Percentiles rank a stretch among this genome's conserved stretches.
These are phyloP conservation scores for Callitettix versicolor DNA, from an alignment of 1,140 invertebrate species.

Conservation along the genomic window DNA sequence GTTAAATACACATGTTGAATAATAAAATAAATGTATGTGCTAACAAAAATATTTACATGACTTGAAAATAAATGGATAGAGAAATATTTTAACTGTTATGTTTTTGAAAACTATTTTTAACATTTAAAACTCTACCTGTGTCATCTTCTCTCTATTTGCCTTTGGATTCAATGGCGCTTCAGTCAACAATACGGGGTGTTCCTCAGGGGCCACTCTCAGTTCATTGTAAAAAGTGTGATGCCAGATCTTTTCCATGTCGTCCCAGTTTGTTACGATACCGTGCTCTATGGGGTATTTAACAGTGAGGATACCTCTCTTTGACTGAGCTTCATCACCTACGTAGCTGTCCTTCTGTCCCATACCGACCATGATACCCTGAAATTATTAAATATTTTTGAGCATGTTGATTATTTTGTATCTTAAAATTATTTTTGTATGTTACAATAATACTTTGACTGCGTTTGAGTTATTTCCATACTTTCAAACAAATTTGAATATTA, in stretches of 20 bases:
- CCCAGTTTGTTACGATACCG: slow-evolving; percentile 78
- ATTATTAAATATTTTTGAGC: not conserved
- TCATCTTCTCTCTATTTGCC: slow-evolving; percentile 80
- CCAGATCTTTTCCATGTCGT: slow-evolving; percentile 78
- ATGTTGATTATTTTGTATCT: too few species aligned
- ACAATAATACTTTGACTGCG: too few species aligned
- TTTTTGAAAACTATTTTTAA: too few species aligned
- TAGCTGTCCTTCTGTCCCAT: slow-evolving; percentile 92
- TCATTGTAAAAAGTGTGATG: slow-evolving; percentile 67
- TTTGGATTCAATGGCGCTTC: slow-evolving; percentile 80
- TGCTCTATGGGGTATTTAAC: slow-evolving; percentile 67
- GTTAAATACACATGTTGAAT: too few species aligned
- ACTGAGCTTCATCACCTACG: slow-evolving; percentile 77
- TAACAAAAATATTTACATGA: too few species aligned
- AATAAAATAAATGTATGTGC: too few species aligned
- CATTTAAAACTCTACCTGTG: slow-evolving; percentile 36
- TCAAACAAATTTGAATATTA: too few species aligned
- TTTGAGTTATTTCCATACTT: too few species aligned
- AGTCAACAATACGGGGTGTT: slow-evolving; percentile 76
- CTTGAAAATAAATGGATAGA: too few species aligned
- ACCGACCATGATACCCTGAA: slow-evolving; percentile 63
- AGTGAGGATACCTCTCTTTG: slow-evolving; percentile 70
- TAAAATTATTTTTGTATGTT: too few species aligned
- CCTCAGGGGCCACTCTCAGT: slow-evolving; percentile 79
- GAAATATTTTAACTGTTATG: too few species aligned